phyloP scores from a whole-genome alignment of 2,797 vertebrate genomes.

The Graptemys geographica region DNA sequence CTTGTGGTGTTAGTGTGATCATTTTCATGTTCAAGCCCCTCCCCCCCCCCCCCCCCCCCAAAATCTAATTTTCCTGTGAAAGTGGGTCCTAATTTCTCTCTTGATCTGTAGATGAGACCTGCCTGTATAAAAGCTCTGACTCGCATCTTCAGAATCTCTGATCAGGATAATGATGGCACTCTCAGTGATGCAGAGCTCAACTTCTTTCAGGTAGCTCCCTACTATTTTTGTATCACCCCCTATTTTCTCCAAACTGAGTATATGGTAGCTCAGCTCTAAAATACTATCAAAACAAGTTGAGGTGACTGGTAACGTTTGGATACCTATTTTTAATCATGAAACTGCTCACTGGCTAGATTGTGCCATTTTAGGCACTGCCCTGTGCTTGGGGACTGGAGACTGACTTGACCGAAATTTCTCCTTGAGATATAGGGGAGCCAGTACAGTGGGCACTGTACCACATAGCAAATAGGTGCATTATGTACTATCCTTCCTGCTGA shows the following conservation, averaged over 20 bases:
- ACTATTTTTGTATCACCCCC: neutral
- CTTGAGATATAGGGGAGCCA: neutral
- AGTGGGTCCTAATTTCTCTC: neutral
- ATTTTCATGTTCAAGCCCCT: neutral
- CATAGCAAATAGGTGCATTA: neutral
- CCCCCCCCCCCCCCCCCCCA: too few species aligned
- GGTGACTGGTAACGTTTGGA: neutral
- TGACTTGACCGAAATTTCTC: neutral
- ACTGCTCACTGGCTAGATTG: neutral
- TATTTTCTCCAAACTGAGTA: neutral
- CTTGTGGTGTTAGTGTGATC: neutral
- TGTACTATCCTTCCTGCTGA: neutral
- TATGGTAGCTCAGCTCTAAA: neutral
- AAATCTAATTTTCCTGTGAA: constrained; percentile 15
- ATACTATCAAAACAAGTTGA: neutral
- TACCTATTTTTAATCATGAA: neutral
- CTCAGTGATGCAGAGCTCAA: constrained; percentile 95
- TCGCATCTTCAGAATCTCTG: constrained; percentile 96
- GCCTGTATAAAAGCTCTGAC: constrained; percentile 93
- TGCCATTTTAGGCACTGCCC: neutral
- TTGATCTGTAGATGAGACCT: constrained; percentile 89
- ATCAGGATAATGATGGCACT: constrained; percentile 94
- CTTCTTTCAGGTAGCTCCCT: constrained; percentile 91
- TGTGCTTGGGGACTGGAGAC: neutral
- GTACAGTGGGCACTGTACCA: neutral